Evolutionary conservation across 2,113 vertebrate genomes (phyloP).

Genomic region (Atrichornis clamosus): DNA sequence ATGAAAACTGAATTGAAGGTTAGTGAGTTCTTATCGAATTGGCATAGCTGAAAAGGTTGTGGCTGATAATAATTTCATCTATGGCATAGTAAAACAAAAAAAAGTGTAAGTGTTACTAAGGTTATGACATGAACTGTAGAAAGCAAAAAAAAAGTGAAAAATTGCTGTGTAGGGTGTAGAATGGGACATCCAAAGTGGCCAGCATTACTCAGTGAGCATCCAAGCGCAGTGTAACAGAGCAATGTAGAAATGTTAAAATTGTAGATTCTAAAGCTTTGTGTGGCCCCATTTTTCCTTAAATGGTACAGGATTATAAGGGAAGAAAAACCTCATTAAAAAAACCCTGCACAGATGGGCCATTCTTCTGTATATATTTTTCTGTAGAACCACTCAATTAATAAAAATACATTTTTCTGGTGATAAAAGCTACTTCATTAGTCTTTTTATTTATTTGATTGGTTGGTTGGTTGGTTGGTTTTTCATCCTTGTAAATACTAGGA

Average conservation of each 20-base stretch:
- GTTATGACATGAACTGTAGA: neutral
- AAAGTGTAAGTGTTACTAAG: neutral
- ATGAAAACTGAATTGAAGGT: neutral
- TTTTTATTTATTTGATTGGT: neutral
- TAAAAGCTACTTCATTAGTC: neutral
- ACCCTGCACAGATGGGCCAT: rapidly evolving
- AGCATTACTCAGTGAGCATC: neutral
- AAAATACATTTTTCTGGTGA: neutral
- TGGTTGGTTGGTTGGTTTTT: neutral
- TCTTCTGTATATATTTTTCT: neutral
- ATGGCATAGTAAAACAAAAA: neutral
- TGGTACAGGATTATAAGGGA: neutral
- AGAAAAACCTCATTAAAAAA: neutral
- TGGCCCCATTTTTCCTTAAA: neutral
- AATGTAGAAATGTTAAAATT: neutral
- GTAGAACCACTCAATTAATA: neutral
- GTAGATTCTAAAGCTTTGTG: neutral
- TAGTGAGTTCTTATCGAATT: neutral
- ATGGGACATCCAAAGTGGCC: neutral
- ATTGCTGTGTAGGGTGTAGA: neutral
- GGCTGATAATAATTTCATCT: neutral
- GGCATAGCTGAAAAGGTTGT: neutral
- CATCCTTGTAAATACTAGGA: neutral
- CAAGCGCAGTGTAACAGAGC: neutral
- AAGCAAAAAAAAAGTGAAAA: neutral